Evolutionary conservation across 2,888 invertebrate genomes (phyloP).

Genomic region (Vanessa cardui): DNA sequence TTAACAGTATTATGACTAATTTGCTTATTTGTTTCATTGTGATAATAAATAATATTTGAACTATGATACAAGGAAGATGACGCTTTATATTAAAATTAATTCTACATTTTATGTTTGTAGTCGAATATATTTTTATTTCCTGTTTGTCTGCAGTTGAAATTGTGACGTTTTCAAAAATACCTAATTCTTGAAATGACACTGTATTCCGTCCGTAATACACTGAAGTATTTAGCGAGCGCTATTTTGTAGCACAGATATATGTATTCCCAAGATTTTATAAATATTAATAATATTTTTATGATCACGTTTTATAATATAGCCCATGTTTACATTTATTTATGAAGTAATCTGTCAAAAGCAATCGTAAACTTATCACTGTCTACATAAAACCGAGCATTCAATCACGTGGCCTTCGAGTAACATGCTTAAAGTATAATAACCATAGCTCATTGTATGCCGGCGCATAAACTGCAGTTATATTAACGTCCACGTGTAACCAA

Average conservation of each 20-base stretch:
- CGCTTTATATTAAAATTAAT: no score
- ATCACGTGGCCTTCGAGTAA: slow-evolving; percentile 20
- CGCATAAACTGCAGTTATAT: slow-evolving; percentile 27
- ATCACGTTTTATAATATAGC: not conserved
- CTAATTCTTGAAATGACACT: no score
- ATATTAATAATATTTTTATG: not conserved
- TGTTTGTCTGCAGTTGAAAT: no score
- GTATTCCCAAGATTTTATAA: not conserved
- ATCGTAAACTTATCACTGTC: slow-evolving; percentile 18
- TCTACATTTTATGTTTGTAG: no score
- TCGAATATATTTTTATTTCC: no score
- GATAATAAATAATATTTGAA: no score
- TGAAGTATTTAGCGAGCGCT: no score
- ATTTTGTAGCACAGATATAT: no score
- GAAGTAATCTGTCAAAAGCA: not conserved
- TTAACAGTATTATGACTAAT: not conserved
- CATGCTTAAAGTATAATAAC: slow-evolving; percentile 26
- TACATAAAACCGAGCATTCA: slow-evolving; percentile 19
- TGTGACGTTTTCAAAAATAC: no score
- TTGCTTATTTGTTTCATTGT: not conserved
- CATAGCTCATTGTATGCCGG: slow-evolving; percentile 26
- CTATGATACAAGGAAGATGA: no score
- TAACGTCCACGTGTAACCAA: slow-evolving; percentile 21
- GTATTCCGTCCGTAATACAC: no score
- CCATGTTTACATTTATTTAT: not conserved